Conservation (phyloP, 2,113 vertebrate species). For the Takifugu bimaculatus region DNA sequence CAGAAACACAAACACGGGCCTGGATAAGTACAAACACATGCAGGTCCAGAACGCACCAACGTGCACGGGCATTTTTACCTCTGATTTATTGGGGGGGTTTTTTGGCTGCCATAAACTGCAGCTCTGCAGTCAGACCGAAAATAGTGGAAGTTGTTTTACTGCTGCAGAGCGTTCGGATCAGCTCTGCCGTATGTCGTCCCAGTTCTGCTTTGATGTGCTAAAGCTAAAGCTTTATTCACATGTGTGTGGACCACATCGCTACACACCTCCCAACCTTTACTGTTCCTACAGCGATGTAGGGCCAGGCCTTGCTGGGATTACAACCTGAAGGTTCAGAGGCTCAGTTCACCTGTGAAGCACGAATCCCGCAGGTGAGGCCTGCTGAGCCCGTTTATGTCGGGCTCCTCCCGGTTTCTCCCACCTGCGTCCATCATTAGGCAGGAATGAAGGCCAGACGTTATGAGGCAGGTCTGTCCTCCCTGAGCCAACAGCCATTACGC, state of each 20-base stretch:
- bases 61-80: background rate
- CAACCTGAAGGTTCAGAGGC: background rate
- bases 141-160: too few relatives aligned
- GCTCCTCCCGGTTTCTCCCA: slow-evolving; percentile 21
- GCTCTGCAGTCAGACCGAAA: background rate
- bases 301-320: background rate
- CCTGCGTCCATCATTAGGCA: slow-evolving; percentile 42
- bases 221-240: too few relatives aligned
- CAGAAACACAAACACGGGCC: slow-evolving; percentile 17
- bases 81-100: slow-evolving; percentile 4
- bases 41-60: slow-evolving; percentile 1
- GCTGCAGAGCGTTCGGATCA: too few relatives aligned
- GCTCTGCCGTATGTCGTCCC: too few relatives aligned
- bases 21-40: slow-evolving; percentile 31
- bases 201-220: too few relatives aligned
- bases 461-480: slow-evolving; percentile 35
- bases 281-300: too few relatives aligned
- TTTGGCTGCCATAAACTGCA: background rate
- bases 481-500: slow-evolving; percentile 52
- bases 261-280: too few relatives aligned
- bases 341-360: background rate
- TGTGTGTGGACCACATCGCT: too few relatives aligned
- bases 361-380: background rate
- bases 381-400: slow-evolving; percentile 22
- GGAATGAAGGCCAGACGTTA: slow-evolving; percentile 65